Conservation (phyloP, 2,113 vertebrate species). For the Mastomys natalensis region DNA sequence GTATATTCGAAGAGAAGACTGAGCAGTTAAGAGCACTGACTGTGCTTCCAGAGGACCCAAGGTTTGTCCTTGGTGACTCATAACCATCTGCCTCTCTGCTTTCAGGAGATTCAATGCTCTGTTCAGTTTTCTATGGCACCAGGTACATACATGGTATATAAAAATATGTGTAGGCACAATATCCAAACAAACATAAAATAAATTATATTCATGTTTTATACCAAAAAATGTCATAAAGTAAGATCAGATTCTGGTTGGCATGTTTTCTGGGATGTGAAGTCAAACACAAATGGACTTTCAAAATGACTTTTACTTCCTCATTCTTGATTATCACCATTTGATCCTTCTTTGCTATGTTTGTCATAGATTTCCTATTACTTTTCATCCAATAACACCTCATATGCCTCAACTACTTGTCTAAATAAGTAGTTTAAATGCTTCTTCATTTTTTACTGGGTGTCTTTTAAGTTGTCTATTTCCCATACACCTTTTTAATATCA, state of each 20-base stretch:
- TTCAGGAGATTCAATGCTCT: neutral
- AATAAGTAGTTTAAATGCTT: too few species aligned
- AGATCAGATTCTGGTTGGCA: neutral
- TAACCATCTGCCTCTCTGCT: neutral
- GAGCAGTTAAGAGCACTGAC: too few species aligned
- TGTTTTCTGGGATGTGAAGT: neutral
- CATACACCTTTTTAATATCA: slow-evolving; percentile 99
- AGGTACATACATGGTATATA: neutral
- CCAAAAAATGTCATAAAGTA: neutral
- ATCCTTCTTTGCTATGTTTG: neutral
- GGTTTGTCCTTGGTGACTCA: neutral
- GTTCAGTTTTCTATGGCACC: neutral
- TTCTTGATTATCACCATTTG: neutral
- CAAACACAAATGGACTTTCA: neutral
- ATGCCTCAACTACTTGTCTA: neutral
- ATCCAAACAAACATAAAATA: neutral
- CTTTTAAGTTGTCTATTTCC: neutral
- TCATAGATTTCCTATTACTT: neutral
- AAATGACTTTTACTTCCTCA: neutral
- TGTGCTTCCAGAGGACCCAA: neutral
- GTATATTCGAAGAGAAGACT: neutral
- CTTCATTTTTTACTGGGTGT: neutral
- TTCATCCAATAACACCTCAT: neutral
- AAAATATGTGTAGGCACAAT: neutral
- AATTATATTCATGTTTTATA: neutral